phyloP scores from a whole-genome alignment of 2,113 vertebrate genomes.

The Gymnobelideus leadbeateri region DNA sequence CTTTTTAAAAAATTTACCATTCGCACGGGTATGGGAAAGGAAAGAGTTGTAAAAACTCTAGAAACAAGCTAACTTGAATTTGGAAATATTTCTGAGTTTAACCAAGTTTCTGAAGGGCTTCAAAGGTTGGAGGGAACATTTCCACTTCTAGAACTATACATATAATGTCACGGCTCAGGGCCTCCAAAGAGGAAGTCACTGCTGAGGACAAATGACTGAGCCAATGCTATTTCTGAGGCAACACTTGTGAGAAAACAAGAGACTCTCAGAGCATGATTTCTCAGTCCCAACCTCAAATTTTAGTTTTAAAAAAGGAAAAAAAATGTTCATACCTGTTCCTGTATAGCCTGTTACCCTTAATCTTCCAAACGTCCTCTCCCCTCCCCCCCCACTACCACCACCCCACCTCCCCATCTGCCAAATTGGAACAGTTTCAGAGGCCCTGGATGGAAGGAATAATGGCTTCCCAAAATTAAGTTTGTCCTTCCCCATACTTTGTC shows the following conservation, averaged over 20 bases:
- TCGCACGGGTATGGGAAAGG: slow-evolving; percentile 89
- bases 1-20: slow-evolving; percentile 84
- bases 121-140: neutral
- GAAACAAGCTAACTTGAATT: slow-evolving; percentile 88
- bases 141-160: neutral
- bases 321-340: neutral
- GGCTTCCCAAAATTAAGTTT: neutral
- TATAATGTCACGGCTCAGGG: neutral
- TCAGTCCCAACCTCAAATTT: neutral
- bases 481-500: slow-evolving; percentile 21
- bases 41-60: slow-evolving; percentile 83
- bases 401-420: neutral
- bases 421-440: neutral
- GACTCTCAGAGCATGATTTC: neutral
- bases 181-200: slow-evolving; percentile 9
- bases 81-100: slow-evolving; percentile 83
- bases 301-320: neutral
- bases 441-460: neutral
- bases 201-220: neutral
- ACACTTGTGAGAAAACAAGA: neutral
- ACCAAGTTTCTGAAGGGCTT: slow-evolving; percentile 51
- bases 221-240: neutral
- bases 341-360: neutral
- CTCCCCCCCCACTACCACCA: no score
- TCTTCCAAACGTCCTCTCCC: neutral